A percentile compares a stretch with the other conserved stretches of the same genome.
These are phyloP conservation scores for Andrena praecox DNA, from an alignment of 2,888 invertebrate species.

Conservation along the genomic window DNA sequence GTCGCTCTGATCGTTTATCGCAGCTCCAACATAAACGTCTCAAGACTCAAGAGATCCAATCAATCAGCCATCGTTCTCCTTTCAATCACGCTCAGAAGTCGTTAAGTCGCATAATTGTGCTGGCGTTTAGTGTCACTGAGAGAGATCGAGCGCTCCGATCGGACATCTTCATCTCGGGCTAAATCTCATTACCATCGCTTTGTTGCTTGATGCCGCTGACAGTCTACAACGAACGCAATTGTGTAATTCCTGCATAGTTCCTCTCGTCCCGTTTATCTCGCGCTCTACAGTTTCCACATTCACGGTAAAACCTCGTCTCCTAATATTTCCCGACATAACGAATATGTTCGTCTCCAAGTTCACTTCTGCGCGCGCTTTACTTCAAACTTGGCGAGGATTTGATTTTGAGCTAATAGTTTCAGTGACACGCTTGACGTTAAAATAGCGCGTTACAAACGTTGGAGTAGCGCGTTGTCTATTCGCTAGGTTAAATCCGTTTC, in stretches of 20 bases:
- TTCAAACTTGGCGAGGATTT: neutral
- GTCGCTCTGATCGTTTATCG: no score
- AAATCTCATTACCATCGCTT: conserved; percentile 45
- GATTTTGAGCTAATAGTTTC: neutral
- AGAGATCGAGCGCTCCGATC: conserved; percentile 42
- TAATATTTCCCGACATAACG: neutral
- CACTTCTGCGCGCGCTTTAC: neutral
- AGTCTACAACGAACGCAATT: conserved; percentile 26
- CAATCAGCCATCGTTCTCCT: conserved; percentile 2
- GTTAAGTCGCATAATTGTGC: conserved; percentile 40
- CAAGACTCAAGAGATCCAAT: conserved; percentile 10
- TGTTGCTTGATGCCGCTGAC: conserved; percentile 28
- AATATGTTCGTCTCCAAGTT: neutral
- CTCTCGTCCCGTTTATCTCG: conserved; percentile 2
- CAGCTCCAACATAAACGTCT: neutral
- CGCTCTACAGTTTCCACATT: neutral
- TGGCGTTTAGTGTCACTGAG: conserved; percentile 44
- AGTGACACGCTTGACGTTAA: neutral
- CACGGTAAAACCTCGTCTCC: neutral
- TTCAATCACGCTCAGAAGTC: conserved; percentile 38
- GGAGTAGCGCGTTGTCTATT: conserved; percentile 14
- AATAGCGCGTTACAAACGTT: neutral
- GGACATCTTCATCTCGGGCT: conserved; percentile 65
- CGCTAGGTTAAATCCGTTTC: conserved; percentile 11
- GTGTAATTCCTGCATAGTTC: conserved; percentile 39